Conservation (phyloP, 2,888 invertebrate genomes). For the Apamea sordens region DNA sequence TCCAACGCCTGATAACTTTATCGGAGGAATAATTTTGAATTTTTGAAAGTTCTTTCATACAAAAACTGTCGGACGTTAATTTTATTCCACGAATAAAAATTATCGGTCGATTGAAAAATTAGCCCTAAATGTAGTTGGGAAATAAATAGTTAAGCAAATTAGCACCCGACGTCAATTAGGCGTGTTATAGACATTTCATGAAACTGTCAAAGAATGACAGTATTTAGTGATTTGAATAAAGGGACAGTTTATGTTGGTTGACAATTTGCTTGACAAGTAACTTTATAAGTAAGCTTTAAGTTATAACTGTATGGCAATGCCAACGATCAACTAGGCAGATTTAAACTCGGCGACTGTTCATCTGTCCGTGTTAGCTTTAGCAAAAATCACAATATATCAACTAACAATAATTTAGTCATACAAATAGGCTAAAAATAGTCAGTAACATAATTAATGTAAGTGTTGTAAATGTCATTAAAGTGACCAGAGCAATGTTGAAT, state of each 20-base stretch:
- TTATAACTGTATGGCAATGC: background rate
- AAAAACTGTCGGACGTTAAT: too few relatives aligned
- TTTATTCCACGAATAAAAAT: too few relatives aligned
- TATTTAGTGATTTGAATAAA: background rate
- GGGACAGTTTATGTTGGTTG: background rate
- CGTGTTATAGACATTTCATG: background rate
- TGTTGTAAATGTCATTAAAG: slow-evolving; percentile 8
- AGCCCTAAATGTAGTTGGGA: background rate
- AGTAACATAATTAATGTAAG: background rate
- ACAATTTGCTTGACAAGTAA: background rate
- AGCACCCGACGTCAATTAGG: too few relatives aligned
- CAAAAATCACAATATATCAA: background rate
- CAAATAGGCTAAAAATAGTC: background rate
- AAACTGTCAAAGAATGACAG: background rate
- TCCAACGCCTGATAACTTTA: too few relatives aligned
- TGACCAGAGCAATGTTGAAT: slow-evolving; percentile 7
- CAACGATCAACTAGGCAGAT: background rate
- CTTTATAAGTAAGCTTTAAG: background rate
- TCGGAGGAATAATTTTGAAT: too few relatives aligned
- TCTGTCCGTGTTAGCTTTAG: background rate
- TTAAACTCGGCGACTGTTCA: background rate
- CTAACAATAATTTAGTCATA: background rate
- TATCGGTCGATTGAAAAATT: too few relatives aligned
- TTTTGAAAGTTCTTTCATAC: too few relatives aligned
- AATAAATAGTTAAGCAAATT: background rate